Evolutionary conservation across 2,113 vertebrate genomes (phyloP).

Genomic region (Rhineura floridana): DNA sequence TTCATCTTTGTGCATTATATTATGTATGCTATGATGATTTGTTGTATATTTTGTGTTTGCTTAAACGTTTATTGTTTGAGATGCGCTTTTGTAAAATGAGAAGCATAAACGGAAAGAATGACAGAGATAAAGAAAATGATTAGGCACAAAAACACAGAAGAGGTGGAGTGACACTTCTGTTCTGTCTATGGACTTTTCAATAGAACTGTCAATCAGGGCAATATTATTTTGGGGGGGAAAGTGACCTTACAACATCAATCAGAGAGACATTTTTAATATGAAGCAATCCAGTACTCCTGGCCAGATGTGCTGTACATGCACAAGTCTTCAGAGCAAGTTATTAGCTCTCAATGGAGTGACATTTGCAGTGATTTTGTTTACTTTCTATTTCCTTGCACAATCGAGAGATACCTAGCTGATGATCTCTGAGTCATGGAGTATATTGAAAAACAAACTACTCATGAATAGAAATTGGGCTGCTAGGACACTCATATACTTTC

Average conservation of each 20-base stretch:
- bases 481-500: neutral
- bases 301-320: neutral
- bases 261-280: slow-evolving; percentile 12
- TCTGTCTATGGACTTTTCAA: neutral
- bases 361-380: slow-evolving; percentile 22
- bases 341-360: slow-evolving; percentile 19
- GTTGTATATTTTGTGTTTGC: too few relatives aligned
- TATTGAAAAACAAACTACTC: slow-evolving; percentile 24
- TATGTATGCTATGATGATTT: neutral
- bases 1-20: neutral
- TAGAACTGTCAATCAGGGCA: neutral
- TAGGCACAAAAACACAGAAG: neutral
- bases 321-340: slow-evolving; percentile 14
- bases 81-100: neutral
- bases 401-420: neutral
- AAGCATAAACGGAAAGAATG: neutral
- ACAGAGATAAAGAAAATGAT: neutral
- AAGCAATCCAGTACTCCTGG: neutral
- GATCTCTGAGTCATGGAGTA: neutral
- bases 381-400: slow-evolving; percentile 33
- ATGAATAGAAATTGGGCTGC: slow-evolving; percentile 27
- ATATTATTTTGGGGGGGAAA: neutral
- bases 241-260: neutral
- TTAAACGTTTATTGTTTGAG: neutral
- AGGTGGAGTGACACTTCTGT: neutral